These are phyloP conservation scores for Seira musarum DNA, from an alignment of 2,888 invertebrate species.

Conservation along the genomic window DNA sequence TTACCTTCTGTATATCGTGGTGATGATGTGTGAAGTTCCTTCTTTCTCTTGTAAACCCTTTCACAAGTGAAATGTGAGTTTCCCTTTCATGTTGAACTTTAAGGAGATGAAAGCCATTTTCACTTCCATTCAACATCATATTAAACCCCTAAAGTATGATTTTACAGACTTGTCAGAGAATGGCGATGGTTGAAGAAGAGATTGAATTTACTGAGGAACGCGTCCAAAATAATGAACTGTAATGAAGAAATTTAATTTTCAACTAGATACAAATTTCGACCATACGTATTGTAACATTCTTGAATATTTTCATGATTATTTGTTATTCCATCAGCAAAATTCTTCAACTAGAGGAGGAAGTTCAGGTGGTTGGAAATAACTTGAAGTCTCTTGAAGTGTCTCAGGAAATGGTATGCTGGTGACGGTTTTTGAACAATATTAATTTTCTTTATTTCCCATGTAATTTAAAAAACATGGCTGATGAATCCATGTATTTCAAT, in stretches of 20 bases:
- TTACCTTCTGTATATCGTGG: no score
- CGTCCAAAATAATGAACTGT: conserved; percentile 75
- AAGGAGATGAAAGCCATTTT: no score
- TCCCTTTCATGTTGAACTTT: no score
- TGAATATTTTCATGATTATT: background rate
- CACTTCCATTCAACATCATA: no score
- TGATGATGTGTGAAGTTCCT: no score
- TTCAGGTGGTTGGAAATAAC: conserved; percentile 78
- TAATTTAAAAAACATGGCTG: background rate
- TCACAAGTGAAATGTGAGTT: no score
- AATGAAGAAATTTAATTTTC: conserved; percentile 17
- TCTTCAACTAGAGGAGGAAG: conserved; percentile 78
- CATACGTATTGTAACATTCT: background rate
- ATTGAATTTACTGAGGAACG: conserved; percentile 77
- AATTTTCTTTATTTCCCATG: background rate
- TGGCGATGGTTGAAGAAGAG: conserved; percentile 77
- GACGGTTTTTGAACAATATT: background rate
- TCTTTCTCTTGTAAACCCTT: no score
- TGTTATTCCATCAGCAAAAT: conserved; percentile 74
- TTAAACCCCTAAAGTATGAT: no score
- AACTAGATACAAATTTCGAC: background rate
- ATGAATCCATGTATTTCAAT: background rate
- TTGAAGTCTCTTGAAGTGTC: conserved; percentile 78
- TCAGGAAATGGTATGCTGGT: conserved; percentile 74
- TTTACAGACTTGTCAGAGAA: conserved; percentile 76